Evolutionary conservation across 2,797 vertebrate species (phyloP), one percentile per base, ranked within the genome.

Genomic region (Otus scops): DNA sequence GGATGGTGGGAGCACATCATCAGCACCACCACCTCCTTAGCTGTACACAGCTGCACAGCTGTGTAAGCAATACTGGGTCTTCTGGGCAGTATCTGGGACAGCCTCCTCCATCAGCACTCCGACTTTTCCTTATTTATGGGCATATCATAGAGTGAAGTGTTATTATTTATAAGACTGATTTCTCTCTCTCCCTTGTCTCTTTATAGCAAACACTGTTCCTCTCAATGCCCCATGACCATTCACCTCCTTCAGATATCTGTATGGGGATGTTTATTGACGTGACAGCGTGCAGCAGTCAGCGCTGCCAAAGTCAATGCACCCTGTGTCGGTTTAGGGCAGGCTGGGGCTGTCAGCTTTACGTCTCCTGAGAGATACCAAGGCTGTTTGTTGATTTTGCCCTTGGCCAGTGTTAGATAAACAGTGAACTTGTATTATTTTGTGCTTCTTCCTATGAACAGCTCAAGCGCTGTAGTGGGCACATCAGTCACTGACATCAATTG

Each of bases 351-450:
- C 57, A 76, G 68, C 64, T 85, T 63, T 48, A 34, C 67, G 68
- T 80, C 68, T 93, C 78, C 75, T 34, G 68, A 80, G 84, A 92
- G 75, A 83, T 80, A 65, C 78, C 78, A 85, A 64, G 71, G 53
- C 92, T 92, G 67, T 94, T 95, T 95, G 83, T 95, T 96, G 87
- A 93, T 83, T 95, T 92, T 94, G 56, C 75, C 78, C 90, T 94
- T 88, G 80, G 84, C 78, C 23, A 7, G 81, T 76, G 79, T 89
- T 91, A 92, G 78, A 91, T 83, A 93, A 92, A 93, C 68, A 91
- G 39, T 64, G 75, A 80, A 56, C 84, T 74, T 83, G 23, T 91
- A 83, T 85, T 80, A 83, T 88, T 96, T 89, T 93, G 64, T 92
- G 84, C 92, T 93, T 91, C 91, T 93, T 95, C 45, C 68, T 89